These are phyloP conservation scores for Plagodis pulveraria DNA, from an alignment of 2,888 invertebrate genomes.

Conservation along the genomic window DNA sequence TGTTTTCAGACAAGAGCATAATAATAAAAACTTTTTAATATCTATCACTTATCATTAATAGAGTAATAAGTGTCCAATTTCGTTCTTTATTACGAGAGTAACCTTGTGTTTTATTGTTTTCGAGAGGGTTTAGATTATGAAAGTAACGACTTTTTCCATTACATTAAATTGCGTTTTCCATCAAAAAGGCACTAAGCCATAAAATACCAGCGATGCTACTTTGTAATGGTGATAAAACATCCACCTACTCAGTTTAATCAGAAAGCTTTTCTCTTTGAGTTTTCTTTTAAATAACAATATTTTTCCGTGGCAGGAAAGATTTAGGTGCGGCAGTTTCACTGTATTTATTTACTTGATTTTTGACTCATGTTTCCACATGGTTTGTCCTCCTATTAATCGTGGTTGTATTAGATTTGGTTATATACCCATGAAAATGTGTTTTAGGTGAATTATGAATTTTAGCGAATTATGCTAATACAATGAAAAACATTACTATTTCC, in stretches of 20 bases:
- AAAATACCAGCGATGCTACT: constrained; percentile 6
- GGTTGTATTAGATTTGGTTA: too few relatives aligned
- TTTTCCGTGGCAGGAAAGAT: too few relatives aligned
- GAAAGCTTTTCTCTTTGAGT: background rate
- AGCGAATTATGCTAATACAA: too few relatives aligned
- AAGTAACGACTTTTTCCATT: constrained; percentile 22
- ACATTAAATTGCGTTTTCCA: constrained; percentile 17
- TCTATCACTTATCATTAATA: constrained; percentile 52
- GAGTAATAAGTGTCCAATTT: constrained; percentile 45
- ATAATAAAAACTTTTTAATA: constrained; percentile 62
- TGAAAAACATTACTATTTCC: too few relatives aligned
- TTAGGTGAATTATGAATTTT: too few relatives aligned
- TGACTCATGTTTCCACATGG: too few relatives aligned
- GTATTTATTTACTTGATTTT: too few relatives aligned
- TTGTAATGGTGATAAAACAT: constrained; percentile 5
- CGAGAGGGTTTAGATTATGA: constrained; percentile 8
- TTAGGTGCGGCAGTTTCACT: too few relatives aligned
- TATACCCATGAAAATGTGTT: too few relatives aligned
- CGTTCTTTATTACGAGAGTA: constrained; percentile 20
- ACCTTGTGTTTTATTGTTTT: constrained; percentile 19
- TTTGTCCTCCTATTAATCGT: too few relatives aligned
- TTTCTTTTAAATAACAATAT: background rate
- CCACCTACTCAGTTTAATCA: background rate
- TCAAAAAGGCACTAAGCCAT: constrained; percentile 15
- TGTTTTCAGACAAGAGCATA: constrained; percentile 58